Conservation (phyloP, 2,113 vertebrate genomes). For the Nibea coibor region DNA sequence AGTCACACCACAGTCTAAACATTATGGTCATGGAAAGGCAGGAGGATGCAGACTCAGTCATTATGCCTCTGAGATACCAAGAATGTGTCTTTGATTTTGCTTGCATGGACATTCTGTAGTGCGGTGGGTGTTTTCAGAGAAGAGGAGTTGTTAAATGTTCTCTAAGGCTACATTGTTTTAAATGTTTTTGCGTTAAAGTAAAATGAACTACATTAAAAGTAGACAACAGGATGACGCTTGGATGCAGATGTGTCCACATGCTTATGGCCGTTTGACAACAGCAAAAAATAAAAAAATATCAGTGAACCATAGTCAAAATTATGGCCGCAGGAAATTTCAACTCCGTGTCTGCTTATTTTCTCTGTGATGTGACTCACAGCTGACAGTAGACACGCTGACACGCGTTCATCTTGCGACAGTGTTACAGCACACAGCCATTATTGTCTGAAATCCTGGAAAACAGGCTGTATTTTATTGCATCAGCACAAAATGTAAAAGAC, state of each 20-base stretch:
- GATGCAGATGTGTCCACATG: not conserved
- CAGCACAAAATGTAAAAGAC: no score
- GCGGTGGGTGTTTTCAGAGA: not conserved
- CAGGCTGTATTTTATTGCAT: no score
- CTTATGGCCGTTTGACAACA: not conserved
- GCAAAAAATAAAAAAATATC: not conserved
- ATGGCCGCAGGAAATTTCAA: not conserved
- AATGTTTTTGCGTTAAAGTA: not conserved
- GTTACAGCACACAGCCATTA: no score
- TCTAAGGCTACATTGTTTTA: not conserved
- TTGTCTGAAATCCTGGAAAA: not conserved
- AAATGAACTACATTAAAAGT: not conserved
- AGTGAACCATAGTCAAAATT: not conserved
- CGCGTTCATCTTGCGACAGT: not conserved
- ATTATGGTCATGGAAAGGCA: slow-evolving; percentile 10
- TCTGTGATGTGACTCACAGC: not conserved
- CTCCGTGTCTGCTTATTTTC: not conserved
- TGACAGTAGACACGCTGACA: no score
- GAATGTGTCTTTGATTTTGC: not conserved
- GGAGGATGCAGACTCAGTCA: slow-evolving; percentile 21
- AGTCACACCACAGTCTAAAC: slow-evolving; percentile 52
- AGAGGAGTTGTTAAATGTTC: not conserved
- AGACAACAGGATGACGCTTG: not conserved
- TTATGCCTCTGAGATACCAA: slow-evolving; percentile 5
- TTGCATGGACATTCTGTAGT: not conserved